phyloP scores from a whole-genome alignment of 1,140 invertebrate genomes.

The Sminthurinus signatus region DNA sequence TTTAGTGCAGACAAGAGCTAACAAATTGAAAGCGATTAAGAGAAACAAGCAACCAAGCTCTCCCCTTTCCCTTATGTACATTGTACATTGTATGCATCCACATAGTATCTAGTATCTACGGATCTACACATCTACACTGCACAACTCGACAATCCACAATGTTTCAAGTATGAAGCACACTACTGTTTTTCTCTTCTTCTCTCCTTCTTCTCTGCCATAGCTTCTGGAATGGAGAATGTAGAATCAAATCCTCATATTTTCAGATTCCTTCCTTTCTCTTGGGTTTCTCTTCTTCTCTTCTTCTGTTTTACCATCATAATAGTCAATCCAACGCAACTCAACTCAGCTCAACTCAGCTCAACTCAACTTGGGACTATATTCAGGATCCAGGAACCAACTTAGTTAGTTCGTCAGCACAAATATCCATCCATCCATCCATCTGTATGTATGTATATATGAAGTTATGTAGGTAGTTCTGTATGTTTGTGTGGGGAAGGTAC shows the following conservation, averaged over 20 bases:
- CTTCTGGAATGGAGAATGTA: not conserved
- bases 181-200: too few relatives aligned
- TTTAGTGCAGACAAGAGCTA: slow-evolving; percentile 32
- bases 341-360: too few relatives aligned
- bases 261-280: slow-evolving; percentile 7
- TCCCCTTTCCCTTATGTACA: slow-evolving; percentile 10
- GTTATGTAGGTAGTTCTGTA: too few relatives aligned
- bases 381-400: too few relatives aligned
- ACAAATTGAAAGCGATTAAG: slow-evolving; percentile 35
- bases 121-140: too few relatives aligned
- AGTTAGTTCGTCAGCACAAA: too few relatives aligned
- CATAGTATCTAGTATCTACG: too few relatives aligned
- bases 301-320: not conserved
- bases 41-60: slow-evolving; percentile 23
- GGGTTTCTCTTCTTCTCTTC: not conserved
- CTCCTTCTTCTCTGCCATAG: not conserved
- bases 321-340: too few relatives aligned
- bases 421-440: not conserved
- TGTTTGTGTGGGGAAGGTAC: too few relatives aligned
- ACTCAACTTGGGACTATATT: too few relatives aligned
- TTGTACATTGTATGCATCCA: not conserved
- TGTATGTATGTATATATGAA: not conserved
- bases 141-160: too few relatives aligned
- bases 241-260: slow-evolving; percentile 25
- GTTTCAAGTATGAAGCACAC: too few relatives aligned